A percentile compares a stretch with the other conserved stretches of the same genome.
Evolutionary conservation across 2,888 invertebrate genomes (phyloP).

Genomic region (Leptopterna dolabrata): DNA sequence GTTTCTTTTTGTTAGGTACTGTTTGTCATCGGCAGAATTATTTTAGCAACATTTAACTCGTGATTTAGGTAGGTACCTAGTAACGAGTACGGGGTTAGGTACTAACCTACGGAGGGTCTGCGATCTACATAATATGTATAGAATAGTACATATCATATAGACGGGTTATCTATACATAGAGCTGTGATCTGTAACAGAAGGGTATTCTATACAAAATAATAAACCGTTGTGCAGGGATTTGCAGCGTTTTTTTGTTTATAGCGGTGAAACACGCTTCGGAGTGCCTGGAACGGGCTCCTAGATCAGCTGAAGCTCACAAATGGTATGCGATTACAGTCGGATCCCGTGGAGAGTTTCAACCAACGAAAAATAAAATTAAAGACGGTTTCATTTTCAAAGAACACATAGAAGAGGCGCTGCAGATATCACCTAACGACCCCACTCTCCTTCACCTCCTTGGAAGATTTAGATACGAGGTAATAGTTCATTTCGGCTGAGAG

Average conservation of each 20-base stretch:
- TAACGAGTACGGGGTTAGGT: too few species aligned
- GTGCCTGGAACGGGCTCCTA: constrained; percentile 70
- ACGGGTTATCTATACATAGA: too few species aligned
- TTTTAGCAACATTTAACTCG: too few species aligned
- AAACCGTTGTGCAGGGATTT: too few species aligned
- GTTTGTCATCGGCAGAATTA: too few species aligned
- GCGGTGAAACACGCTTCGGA: constrained; percentile 67
- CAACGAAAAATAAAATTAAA: constrained; percentile 74
- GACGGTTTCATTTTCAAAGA: constrained; percentile 76
- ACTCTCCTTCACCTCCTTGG: constrained; percentile 77
- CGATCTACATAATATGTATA: too few species aligned
- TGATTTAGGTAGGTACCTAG: too few species aligned
- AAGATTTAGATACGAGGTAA: constrained; percentile 76
- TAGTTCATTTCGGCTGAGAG: neutral
- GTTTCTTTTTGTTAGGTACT: too few species aligned
- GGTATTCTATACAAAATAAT: too few species aligned
- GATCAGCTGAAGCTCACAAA: constrained; percentile 75
- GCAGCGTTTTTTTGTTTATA: neutral
- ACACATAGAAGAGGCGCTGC: constrained; percentile 76
- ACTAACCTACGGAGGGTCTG: too few species aligned
- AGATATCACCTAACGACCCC: constrained; percentile 73
- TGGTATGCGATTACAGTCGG: constrained; percentile 80
- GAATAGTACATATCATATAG: too few species aligned
- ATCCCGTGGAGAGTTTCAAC: constrained; percentile 72
- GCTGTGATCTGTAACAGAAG: too few species aligned